A percentile compares a stretch with the other conserved stretches of the same genome.
Evolutionary conservation across 2,113 vertebrate genomes (phyloP).

Genomic region (Epinephelus fuscoguttatus): DNA sequence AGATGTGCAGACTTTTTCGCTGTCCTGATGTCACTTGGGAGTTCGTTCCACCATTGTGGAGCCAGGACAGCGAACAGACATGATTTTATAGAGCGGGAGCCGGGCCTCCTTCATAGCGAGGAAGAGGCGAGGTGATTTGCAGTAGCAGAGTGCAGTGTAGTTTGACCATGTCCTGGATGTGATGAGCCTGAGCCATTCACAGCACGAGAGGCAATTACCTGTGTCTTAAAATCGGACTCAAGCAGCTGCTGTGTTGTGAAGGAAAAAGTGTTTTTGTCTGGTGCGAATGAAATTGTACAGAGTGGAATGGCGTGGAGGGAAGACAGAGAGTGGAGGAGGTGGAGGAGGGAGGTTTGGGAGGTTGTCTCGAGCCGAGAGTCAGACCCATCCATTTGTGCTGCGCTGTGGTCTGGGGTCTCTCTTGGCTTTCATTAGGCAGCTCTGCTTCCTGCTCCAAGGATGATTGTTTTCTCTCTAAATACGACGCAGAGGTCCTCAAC

Average conservation of each 20-base stretch:
- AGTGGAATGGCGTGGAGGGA: not conserved
- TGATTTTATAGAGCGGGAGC: no score
- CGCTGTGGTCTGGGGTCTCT: conserved; percentile 69
- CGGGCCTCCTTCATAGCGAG: no score
- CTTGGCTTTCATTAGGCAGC: conserved; percentile 71
- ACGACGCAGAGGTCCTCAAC: conserved; percentile 57
- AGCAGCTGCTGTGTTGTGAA: not conserved
- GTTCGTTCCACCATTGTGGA: not conserved
- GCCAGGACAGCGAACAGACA: not conserved
- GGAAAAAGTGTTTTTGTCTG: not conserved
- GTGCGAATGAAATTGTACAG: conserved; percentile 14
- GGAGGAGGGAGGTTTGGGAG: not conserved
- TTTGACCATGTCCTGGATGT: not conserved
- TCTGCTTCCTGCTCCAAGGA: conserved; percentile 70
- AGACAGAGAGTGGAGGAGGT: not conserved
- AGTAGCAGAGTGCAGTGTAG: not conserved
- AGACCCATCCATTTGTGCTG: conserved; percentile 65
- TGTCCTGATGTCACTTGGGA: not conserved
- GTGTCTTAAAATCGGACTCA: not conserved
- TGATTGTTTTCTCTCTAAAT: conserved; percentile 80
- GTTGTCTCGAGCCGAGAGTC: conserved; percentile 26
- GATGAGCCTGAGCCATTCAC: not conserved
- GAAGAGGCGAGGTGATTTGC: not conserved
- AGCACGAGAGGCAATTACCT: not conserved
- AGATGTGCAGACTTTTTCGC: not conserved